Conservation (phyloP, 2,888 invertebrate species). For the Patella ulyssiponensis region DNA sequence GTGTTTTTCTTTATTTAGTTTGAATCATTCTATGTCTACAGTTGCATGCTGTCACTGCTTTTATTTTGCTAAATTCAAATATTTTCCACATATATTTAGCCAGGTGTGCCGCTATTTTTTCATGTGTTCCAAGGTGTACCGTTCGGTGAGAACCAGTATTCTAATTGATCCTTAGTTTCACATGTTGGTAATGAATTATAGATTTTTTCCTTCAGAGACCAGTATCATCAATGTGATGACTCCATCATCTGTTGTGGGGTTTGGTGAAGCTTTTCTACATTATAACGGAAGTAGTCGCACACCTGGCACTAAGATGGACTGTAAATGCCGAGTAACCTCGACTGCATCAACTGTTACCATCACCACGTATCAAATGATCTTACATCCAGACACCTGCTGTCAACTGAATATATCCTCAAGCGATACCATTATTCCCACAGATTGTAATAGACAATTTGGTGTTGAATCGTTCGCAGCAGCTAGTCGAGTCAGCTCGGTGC, state of each 20-base stretch:
- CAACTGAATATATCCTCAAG: background rate
- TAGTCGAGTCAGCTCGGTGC: background rate
- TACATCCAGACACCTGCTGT: background rate
- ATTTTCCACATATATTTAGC: too few species aligned
- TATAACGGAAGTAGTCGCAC: background rate
- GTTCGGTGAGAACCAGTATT: too few species aligned
- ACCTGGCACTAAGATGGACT: background rate
- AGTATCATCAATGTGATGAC: background rate
- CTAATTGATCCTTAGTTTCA: too few species aligned
- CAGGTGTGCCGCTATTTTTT: too few species aligned
- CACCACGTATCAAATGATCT: background rate
- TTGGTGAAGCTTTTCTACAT: background rate
- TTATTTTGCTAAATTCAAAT: too few species aligned
- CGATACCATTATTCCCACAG: background rate
- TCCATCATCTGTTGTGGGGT: background rate
- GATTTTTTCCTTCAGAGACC: background rate
- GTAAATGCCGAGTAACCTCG: background rate
- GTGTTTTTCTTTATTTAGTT: too few species aligned
- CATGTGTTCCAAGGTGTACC: too few species aligned
- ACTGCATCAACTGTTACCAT: background rate
- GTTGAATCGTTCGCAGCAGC: background rate
- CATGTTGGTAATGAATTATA: too few species aligned
- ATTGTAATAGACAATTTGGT: background rate
- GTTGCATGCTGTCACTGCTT: too few species aligned
- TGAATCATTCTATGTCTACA: too few species aligned